Evolutionary conservation across 2,113 vertebrate species (phyloP).

Genomic region (Arvicanthis niloticus): DNA sequence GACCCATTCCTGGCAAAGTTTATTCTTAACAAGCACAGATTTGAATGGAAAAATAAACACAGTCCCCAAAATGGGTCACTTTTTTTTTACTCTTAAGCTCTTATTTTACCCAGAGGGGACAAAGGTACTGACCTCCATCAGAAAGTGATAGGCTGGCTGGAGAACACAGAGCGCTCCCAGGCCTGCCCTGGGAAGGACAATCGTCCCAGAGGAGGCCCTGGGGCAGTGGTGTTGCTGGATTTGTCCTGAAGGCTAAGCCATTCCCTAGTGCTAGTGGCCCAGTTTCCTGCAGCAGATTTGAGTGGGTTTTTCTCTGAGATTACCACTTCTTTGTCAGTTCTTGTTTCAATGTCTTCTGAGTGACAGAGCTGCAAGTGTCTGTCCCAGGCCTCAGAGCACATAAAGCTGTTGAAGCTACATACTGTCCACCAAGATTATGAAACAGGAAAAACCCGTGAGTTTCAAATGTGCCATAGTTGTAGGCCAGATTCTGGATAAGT

Average conservation of each 20-base stretch:
- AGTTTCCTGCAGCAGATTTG: constrained; percentile 13
- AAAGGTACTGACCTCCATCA: background rate
- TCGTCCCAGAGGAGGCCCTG: background rate
- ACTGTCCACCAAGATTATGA: background rate
- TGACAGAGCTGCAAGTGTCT: background rate
- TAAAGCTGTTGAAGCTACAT: background rate
- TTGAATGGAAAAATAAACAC: background rate
- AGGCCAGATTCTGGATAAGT: background rate
- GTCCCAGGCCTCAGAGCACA: constrained; percentile 31
- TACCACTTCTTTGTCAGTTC: constrained; percentile 16
- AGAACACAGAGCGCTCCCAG: background rate
- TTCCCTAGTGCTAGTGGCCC: background rate
- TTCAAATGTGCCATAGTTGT: background rate
- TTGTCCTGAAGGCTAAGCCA: background rate
- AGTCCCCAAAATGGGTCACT: constrained; percentile 40
- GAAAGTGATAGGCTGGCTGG: background rate
- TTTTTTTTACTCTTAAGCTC: constrained; percentile 20
- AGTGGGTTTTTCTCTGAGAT: constrained; percentile 31
- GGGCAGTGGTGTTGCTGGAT: background rate
- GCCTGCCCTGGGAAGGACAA: background rate
- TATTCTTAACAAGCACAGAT: constrained; percentile 43
- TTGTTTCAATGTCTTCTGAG: constrained; percentile 41
- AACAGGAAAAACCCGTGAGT: background rate
- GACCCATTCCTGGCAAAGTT: background rate
- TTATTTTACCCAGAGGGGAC: constrained; percentile 25